These are phyloP conservation scores for Chrysolina haemoptera DNA, from an alignment of 2,888 invertebrate species.

Conservation along the genomic window DNA sequence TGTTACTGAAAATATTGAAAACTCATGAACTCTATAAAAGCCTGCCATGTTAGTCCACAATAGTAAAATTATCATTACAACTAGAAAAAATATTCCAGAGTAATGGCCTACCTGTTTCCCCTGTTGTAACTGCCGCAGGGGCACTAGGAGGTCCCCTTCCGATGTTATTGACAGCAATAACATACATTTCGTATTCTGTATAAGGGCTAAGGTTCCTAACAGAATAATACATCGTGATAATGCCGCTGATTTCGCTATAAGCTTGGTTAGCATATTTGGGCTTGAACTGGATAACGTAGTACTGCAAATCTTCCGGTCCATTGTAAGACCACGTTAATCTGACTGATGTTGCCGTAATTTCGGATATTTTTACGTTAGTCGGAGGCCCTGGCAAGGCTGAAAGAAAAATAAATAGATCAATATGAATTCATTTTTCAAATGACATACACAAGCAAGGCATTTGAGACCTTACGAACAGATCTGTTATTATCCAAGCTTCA, in stretches of 20 bases:
- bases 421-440: not conserved
- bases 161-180: constrained; percentile 94
- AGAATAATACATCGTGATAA: constrained; percentile 93
- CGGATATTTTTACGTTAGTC: constrained; percentile 90
- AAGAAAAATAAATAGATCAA: constrained; percentile 35
- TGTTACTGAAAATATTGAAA: too few relatives aligned
- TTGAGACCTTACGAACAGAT: too few relatives aligned
- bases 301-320: constrained; percentile 90
- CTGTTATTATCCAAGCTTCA: too few relatives aligned
- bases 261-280: constrained; percentile 94
- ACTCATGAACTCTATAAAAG: too few relatives aligned
- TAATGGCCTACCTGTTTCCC: constrained; percentile 88
- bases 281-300: constrained; percentile 97
- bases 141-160: constrained; percentile 92
- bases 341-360: constrained; percentile 94
- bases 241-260: constrained; percentile 93
- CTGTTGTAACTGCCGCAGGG: constrained; percentile 93
- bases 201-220: constrained; percentile 92
- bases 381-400: constrained; percentile 94
- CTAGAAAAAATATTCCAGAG: too few relatives aligned
- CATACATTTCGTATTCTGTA: constrained; percentile 96
- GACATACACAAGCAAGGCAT: not conserved
- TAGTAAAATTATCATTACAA: too few relatives aligned
- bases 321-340: constrained; percentile 94
- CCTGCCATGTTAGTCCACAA: too few relatives aligned